Evolutionary conservation across 1,140 invertebrate species (phyloP), one percentile per base, ranked within the genome.

Genomic region (Rhyacophila brunnea): DNA sequence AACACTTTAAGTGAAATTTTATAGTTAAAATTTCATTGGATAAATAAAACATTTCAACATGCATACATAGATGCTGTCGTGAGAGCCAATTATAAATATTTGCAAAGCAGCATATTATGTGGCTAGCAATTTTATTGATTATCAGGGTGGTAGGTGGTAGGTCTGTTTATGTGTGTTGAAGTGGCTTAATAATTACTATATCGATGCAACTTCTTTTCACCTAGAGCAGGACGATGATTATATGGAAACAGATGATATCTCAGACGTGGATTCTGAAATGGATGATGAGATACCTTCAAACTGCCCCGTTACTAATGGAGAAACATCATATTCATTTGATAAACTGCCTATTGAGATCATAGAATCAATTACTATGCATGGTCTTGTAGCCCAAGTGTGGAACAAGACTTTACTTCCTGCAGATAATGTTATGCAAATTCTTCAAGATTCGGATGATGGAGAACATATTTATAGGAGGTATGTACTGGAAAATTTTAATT

Each of bases 301-400:
- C 68, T 55, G 57, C 66, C 13, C 28, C 14, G 28, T 10, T 10
- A 42, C 40, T 35, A 55, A 47, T 60, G 60, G 47, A 13, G 55
- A 50, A 0, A 34, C 34, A 38, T 45, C 43, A 11, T 59, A 40
- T 23, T 68, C 70, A n/a, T 71, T 75, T 68, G 76, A 79, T 36
- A 78, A 72, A 66, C 57, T 78, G 10, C 75, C 78, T 7, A 61
- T 79, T 17, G 73, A 79, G 60, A 61, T 82, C 2, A 49, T 78
- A 19, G 80, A 85, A 73, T 75, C 74, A 15, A 74, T 87, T 23
- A 70, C 79, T 15, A 76, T 72, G 23, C 67, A 78, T 49, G 71
- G 80, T 42, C 67, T 87, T 55, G 74, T 85, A 60, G 68, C 78
- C 5, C 84, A 82, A 74, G 74, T 85, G 15, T 77, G 78, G 73